phyloP scores from a whole-genome alignment of 2,888 invertebrate genomes.

The Leptinotarsa rubiginosa region DNA sequence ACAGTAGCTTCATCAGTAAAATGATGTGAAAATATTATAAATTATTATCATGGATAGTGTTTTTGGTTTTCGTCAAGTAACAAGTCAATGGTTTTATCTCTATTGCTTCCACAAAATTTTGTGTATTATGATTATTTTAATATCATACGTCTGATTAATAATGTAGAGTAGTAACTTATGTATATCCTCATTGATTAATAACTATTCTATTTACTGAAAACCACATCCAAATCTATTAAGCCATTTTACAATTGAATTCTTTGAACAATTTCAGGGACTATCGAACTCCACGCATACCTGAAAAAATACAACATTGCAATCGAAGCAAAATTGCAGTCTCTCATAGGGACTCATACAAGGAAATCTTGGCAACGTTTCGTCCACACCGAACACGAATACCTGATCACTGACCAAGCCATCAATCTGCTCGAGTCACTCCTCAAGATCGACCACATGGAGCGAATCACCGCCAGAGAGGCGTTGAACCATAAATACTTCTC shows the following conservation, averaged over 20 bases:
- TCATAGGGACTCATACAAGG: conserved; percentile 57
- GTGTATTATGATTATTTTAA: too few species aligned
- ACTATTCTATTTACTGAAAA: too few species aligned
- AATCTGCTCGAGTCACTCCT: conserved; percentile 61
- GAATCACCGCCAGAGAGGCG: conserved; percentile 63
- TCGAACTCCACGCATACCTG: conserved; percentile 59
- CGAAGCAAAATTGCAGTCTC: conserved; percentile 53
- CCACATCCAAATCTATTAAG: too few species aligned
- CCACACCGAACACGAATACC: conserved; percentile 62
- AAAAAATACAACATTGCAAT: conserved; percentile 62
- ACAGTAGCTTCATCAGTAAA: too few species aligned
- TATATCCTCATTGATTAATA: too few species aligned
- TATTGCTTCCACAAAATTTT: too few species aligned
- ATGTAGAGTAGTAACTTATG: too few species aligned
- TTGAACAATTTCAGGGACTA: conserved; percentile 54
- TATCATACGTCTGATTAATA: too few species aligned
- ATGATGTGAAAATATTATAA: too few species aligned
- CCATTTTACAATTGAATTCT: neutral
- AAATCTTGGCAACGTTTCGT: conserved; percentile 64
- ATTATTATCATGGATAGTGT: too few species aligned
- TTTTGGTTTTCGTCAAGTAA: too few species aligned
- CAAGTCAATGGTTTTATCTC: too few species aligned
- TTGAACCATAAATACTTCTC: conserved; percentile 62
- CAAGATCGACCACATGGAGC: conserved; percentile 62
- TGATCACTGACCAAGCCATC: conserved; percentile 62